Base-by-base conservation (phyloP, 2,888 invertebrate species). In the Nomada lathburiana region DNA sequence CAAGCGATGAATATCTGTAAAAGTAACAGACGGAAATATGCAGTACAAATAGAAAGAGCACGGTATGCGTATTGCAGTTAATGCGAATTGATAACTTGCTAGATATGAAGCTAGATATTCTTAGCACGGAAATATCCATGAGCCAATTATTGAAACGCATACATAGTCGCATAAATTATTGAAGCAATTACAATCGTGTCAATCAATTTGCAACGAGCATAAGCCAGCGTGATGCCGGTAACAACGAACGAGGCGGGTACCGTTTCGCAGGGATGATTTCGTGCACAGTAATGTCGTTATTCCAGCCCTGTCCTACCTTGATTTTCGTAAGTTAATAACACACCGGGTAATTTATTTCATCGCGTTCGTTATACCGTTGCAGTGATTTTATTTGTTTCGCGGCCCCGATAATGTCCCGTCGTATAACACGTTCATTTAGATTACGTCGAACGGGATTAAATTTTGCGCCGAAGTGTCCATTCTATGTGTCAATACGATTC, bases 351-450 rank as follows among this genome's bases (percentile, higher is more conserved):
- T 79, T 79, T 59, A 63, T 68, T 63, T 79, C 62, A 20, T 52
- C 64, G 36, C 55, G 64, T 50, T 50, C 52, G 53, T 68, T 57
- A 18, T 36, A 62, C 23, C 18, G 44, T 52, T 53, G 23, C 47
- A 44, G 11, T 36, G 52, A 79, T 63, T 81, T 72, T 81, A 73
- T 69, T 72, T 57, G 70, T 64, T 50, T n/a, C 63, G 26, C 47
- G 42, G 44, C 36, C 26, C n/a, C 50, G 73, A 73, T 81, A 64
- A 73, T 52, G 47, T 42, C 59, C 20, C 11, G 13, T 11, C 23
- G 57, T 23, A 53, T 79, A 79, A 73, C 64, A 26, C 13, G 63
- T 73, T 81, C 73, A 59, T 81, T 81, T 69, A 81, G 73, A 79
- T 79, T 73, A 73, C 59, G 69, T 81, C 73, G 36, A 42, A 2